Base-by-base conservation (phyloP, 1,140 invertebrate genomes). In the Lethrus apterus region DNA sequence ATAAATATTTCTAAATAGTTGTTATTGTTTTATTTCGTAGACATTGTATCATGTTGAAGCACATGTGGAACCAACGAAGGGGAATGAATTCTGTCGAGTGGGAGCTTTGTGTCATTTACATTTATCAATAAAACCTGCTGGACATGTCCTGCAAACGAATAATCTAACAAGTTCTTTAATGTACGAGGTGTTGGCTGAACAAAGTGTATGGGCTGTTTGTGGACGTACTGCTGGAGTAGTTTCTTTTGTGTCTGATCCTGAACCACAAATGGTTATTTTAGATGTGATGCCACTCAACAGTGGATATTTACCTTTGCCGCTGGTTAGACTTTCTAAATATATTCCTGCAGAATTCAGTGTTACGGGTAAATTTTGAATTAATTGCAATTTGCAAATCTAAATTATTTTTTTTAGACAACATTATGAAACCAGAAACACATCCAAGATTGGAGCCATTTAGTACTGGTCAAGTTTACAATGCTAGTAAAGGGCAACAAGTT, bases 171-270 rank as follows among this genome's bases (percentile, higher is more conserved):
- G 73, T 44, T 83, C 86, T 51, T 73, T 95, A 0, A 93, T 93
- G 86, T 95, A 95, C 64, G 90, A 95, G 67, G 88, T 95, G 5
- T 66, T 92, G 20, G 86, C 86, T 18, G 91, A 94, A 69, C 87
- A 89, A 64, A 84, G 83, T 17, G 81, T 91, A 72, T 95, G 93
- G 92, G 90, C 88, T 2, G 83, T 95, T 9, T 87, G 88, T 63
- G 90, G 90, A 29, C 75, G 85, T 48, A 89, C 88, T 43, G 85
- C 89, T 50, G 89, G 87, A 36, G 86, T 93, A 10, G 79, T 93
- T 34, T 84, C 79, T 5, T 77, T 92, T 67, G 85, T 88, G 51
- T 63, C 68, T 8, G 71, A 73, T 29, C 68, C 75, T 10, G 77
- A 81, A 35, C 76, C 79, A 38, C 84, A 89, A 65, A 79, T 72